phyloP scores from a whole-genome alignment of 2,113 vertebrate genomes.

The Odobenus rosmarus region DNA sequence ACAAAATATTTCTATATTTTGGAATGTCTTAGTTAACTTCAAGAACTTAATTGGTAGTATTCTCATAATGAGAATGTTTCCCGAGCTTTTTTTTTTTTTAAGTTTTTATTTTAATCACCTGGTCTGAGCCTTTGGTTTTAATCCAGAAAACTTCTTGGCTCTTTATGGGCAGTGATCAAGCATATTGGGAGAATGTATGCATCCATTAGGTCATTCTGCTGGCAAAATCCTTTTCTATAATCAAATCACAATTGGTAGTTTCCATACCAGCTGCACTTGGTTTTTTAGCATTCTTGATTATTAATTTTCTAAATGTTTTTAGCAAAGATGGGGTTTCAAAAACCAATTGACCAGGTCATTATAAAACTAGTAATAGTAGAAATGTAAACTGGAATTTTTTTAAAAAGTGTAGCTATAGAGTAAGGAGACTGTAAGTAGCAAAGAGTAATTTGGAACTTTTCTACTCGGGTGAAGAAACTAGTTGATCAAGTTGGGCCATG shows the following conservation, averaged over 20 bases:
- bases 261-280: neutral
- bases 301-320: conserved; percentile 14
- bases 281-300: conserved; percentile 28
- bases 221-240: neutral
- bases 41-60: neutral
- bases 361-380: neutral
- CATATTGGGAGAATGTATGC: neutral
- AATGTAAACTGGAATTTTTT: neutral
- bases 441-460: neutral
- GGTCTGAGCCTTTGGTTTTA: neutral
- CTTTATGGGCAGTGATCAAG: neutral
- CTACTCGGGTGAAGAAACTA: neutral
- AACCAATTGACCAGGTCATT: neutral
- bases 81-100: neutral
- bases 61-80: neutral
- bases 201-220: neutral
- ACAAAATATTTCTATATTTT: neutral
- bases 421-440: neutral
- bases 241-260: neutral
- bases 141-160: neutral
- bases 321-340: neutral
- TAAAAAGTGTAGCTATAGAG: neutral
- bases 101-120: neutral
- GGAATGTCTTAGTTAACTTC: neutral
- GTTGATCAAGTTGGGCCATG: neutral